Evolutionary conservation across 53 echinoderm and acorn worm genomes (phyloP), one percentile per base, ranked within the genome.

Genomic region (Paracentrotus lividus): DNA sequence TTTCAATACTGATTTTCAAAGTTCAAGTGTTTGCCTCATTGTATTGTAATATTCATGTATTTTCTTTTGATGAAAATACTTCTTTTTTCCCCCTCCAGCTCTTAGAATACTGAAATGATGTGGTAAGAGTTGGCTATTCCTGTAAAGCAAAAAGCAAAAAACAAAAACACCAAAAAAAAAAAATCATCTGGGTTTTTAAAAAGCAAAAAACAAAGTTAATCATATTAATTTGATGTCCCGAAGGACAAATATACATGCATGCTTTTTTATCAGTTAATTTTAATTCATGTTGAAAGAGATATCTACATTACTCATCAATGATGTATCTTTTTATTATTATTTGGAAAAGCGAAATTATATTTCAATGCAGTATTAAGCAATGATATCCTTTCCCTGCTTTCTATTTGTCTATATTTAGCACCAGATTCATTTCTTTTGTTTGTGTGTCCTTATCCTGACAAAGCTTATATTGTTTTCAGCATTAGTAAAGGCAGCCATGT

Each of bases 321-420:
- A 66, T 58, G 58, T 21, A 23, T 24, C 21, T 1, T 59, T 23
- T 7, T 21, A 33, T 67, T 67, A n/a, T n/a, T 3, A 12, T 67
- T 67, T 67, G 8, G 33, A 67, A 0, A n/a, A 59, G 33, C 12
- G 33, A 9, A n/a, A 13, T 67, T 34, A 67, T 34, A 67, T 67
- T 43, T 7, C 77, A 77, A 77, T 77, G 23, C 43, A 77, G 20
- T 4, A n/a, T 38, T 26, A 47, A 24, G 8, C 81, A 45, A 81
- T 45, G 10, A 21, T 47, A 26, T 45, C 47, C 26, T 3, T 47
- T 45, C 4, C 44, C 2, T 45, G 81, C 81, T 49, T n/a, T 81
- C 69, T 49, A 47, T 81, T n/a, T 47, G 44, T 81, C n/a, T 3
- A n/a, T 72, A 18, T 72, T 32, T 72, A 72, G 72, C 72, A 72